Evolutionary conservation across 2,888 invertebrate species (phyloP).

Genomic region (Sussaba pulchella): DNA sequence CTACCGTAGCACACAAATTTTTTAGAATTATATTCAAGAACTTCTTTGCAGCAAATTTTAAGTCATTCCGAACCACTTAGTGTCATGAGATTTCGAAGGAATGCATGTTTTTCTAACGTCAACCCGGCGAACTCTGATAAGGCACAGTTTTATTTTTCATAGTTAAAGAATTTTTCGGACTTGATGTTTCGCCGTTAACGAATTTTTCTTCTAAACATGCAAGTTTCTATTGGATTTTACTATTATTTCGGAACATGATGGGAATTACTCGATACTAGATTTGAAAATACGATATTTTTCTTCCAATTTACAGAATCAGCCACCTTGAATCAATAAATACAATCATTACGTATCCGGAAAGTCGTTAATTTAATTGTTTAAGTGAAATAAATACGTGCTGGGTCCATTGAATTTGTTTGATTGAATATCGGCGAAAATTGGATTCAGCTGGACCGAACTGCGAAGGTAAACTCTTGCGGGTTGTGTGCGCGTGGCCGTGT

Average conservation of each 20-base stretch:
- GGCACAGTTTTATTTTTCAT: neutral
- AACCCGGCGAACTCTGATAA: neutral
- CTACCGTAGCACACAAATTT: constrained; percentile 44
- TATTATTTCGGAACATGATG: too few species aligned
- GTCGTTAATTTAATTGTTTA: neutral
- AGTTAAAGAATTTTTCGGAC: neutral
- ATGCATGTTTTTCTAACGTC: neutral
- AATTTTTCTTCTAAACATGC: too few species aligned
- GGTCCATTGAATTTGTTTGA: constrained; percentile 37
- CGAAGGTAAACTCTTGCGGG: constrained; percentile 12
- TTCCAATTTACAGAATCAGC: too few species aligned
- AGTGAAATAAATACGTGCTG: constrained; percentile 25
- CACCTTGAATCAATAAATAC: neutral
- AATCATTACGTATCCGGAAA: neutral
- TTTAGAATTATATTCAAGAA: constrained; percentile 9
- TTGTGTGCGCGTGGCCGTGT: constrained; percentile 2
- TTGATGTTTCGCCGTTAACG: neutral
- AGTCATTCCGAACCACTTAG: constrained; percentile 29
- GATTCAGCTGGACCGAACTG: constrained; percentile 38
- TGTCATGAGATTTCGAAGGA: neutral
- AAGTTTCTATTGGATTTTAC: too few species aligned
- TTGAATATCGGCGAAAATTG: constrained; percentile 51
- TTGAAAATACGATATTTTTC: neutral
- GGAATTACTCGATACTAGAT: too few species aligned
- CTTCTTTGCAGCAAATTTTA: neutral